Base-by-base conservation (phyloP, 2,113 vertebrate genomes). In the Pollachius pollachius region DNA sequence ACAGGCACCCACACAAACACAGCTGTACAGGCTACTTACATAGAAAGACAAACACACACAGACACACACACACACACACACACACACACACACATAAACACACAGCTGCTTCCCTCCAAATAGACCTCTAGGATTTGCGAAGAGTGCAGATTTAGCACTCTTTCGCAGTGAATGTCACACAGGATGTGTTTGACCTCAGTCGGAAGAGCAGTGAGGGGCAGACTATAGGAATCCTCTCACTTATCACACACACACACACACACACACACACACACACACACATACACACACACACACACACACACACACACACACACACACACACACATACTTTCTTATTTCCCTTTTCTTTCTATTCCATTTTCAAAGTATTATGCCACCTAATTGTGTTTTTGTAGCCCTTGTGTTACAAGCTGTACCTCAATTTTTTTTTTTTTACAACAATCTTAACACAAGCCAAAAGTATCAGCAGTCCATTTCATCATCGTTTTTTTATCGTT, bases 161-260 rank as follows among this genome's bases (percentile, higher is more conserved):
- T 77, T 37, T 75, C 19, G n/a, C 52, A 72, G 52, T 71, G 73
- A 84, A 76, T 80, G 77, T 84, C 76, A 72, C 72, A 62, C 56
- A 54, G 25, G 18, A 27, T 64, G 64, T 78, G 48, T 78, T 59
- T 79, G 75, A 82, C 78, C 80, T 85, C 72, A 62, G 37, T 15
- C 37, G 48, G 34, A 65, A 76, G 21, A 65, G 67, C 75, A 74
- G 57, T 17, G 1, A 72, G 64, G 58, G 41, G 25, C 61, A 67
- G 56, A 70, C 70, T 71, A 75, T 27, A 71, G 67, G 34, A 64
- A 64, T 62, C 25, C 69, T 15, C 52, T 19, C 52, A 27, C 30
- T 34, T 34, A 34, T 34, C 54, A 57, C 54, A 57, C 54, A 57
- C 13, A 57, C 17, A 57, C 54, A 57, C 16, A 17, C 54, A 17